A percentile compares a stretch with the other conserved stretches of the same genome.
Evolutionary conservation across 2,888 invertebrate genomes (phyloP).

Genomic region (Elysia crispata): DNA sequence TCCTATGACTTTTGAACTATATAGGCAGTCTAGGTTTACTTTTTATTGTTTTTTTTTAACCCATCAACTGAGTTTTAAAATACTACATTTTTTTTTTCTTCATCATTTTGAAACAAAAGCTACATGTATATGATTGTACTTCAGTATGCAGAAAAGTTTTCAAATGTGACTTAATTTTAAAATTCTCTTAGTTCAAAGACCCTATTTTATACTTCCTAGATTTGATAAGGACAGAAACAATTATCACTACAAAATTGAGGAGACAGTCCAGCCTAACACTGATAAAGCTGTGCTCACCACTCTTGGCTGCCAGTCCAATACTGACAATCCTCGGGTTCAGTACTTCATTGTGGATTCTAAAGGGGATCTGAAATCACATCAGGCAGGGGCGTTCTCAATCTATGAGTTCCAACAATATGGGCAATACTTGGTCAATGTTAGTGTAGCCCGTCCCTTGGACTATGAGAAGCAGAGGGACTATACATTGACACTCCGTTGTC

Average conservation of each 20-base stretch:
- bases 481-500: constrained; percentile 63
- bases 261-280: constrained; percentile 88
- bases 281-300: constrained; percentile 57
- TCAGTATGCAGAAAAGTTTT: no score
- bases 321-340: constrained; percentile 50
- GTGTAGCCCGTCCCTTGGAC: constrained; percentile 63
- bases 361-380: constrained; percentile 46
- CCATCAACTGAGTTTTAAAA: no score
- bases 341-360: constrained; percentile 46
- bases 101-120: no score
- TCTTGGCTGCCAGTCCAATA: constrained; percentile 64
- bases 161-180: no score
- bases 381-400: constrained; percentile 49
- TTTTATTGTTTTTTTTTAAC: no score
- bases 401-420: constrained; percentile 43
- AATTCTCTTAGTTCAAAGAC: no score
- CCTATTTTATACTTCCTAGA: no score
- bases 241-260: constrained; percentile 88
- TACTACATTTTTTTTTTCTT: no score
- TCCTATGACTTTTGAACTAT: no score
- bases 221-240: no score
- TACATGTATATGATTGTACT: no score
- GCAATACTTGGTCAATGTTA: constrained; percentile 59
- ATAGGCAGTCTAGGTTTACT: no score
- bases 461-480: constrained; percentile 64